Percentiles rank a stretch among this genome's conserved stretches.
These are phyloP conservation scores for Sebastes diploproa DNA, from an alignment of 2,797 vertebrate genomes.

Conservation along the genomic window DNA sequence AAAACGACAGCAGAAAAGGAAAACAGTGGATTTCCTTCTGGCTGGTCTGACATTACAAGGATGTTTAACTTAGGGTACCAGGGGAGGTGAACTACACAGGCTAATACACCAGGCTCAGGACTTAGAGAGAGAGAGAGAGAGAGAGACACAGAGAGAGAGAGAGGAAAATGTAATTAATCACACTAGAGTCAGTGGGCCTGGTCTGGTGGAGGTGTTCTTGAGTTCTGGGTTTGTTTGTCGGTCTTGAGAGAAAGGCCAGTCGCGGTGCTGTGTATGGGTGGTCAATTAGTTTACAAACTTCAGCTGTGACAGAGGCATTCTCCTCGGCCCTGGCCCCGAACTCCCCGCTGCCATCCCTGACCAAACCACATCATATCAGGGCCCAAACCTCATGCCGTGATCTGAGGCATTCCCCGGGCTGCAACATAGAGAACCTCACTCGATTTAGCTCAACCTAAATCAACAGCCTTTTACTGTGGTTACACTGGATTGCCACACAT, in stretches of 20 bases:
- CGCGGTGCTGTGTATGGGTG: slow-evolving; percentile 75
- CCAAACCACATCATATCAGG: slow-evolving; percentile 76
- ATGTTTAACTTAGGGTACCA: slow-evolving; percentile 69
- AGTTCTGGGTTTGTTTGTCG: slow-evolving; percentile 55
- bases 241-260: slow-evolving; percentile 61
- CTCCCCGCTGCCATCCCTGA: slow-evolving; percentile 51
- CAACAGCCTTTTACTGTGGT: slow-evolving; percentile 70
- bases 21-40: slow-evolving; percentile 70
- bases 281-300: slow-evolving; percentile 83
- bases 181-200: slow-evolving; percentile 51
- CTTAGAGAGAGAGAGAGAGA: slow-evolving; percentile 11
- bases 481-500: slow-evolving; percentile 52
- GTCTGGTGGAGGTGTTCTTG: slow-evolving; percentile 60
- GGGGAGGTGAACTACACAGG: slow-evolving; percentile 67
- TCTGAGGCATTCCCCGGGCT: slow-evolving; percentile 72
- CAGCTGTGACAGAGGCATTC: slow-evolving; percentile 74
- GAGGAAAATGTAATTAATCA: slow-evolving; percentile 78
- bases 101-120: slow-evolving; percentile 44
- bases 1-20: slow-evolving; percentile 60
- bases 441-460: slow-evolving; percentile 70
- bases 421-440: slow-evolving; percentile 67
- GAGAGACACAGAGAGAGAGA: slow-evolving; percentile 8
- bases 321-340: slow-evolving; percentile 47
- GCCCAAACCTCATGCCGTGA: slow-evolving; percentile 72
- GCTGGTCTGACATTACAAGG: slow-evolving; percentile 65